phyloP scores from a whole-genome alignment of 2,888 invertebrate genomes.

The Sylvicola cinctus region DNA sequence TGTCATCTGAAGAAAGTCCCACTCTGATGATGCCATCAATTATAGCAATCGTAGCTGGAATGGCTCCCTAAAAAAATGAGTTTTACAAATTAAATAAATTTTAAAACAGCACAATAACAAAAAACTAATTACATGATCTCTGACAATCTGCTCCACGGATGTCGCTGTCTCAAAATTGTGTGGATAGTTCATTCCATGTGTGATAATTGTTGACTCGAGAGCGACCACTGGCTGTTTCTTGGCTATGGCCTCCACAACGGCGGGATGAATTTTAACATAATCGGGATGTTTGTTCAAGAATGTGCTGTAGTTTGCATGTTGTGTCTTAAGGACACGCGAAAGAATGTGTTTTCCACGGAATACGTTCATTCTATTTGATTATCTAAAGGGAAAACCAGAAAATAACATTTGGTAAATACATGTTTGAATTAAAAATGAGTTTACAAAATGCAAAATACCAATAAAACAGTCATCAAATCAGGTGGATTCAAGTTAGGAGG shows the following conservation, averaged over 20 bases:
- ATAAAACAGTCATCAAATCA: no score
- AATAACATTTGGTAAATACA: no score
- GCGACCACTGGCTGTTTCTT: conserved; percentile 63
- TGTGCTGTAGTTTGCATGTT: no score
- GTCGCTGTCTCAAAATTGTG: conserved; percentile 71
- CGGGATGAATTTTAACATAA: conserved; percentile 33
- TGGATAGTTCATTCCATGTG: conserved; percentile 86
- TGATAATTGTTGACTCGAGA: conserved; percentile 87
- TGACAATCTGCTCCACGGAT: conserved; percentile 59
- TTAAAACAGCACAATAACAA: background rate
- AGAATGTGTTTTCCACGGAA: no score
- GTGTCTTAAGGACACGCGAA: no score
- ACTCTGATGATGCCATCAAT: conserved; percentile 63
- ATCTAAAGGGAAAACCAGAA: no score
- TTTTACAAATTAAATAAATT: background rate
- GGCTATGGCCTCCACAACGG: conserved; percentile 42
- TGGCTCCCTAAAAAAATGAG: conserved; percentile 39
- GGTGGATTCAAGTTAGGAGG: no score
- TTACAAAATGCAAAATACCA: no score
- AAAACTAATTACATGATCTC: conserved; percentile 32
- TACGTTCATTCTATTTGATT: no score
- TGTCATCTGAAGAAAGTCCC: conserved; percentile 43
- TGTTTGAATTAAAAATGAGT: no score
- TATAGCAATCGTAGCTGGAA: conserved; percentile 86
- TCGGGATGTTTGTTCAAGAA: no score